Evolutionary conservation across 2,888 invertebrate genomes (phyloP), one percentile per base, ranked within the genome.

Genomic region (Cacoxenus indagator): DNA sequence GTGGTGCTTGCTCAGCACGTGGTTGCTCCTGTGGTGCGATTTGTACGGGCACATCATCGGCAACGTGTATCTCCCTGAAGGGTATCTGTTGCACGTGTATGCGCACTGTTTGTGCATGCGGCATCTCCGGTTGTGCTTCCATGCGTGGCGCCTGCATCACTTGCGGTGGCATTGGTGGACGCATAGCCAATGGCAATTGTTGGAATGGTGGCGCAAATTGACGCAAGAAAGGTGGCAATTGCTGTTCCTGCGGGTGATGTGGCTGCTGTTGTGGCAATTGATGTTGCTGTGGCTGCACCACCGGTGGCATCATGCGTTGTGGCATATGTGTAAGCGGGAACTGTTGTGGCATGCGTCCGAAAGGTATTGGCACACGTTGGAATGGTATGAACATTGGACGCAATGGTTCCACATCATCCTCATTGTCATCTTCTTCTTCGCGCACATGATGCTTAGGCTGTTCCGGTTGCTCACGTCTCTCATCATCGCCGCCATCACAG

Each of bases 401-500:
- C 73, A 88, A 84, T n/a, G 86, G 83, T 78, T 88, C 87, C 19
- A 76, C 76, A 68, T 87, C 87, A 59, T 87, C 88, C 45, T 85
- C 82, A 2, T 82, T 84, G 26, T 86, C 86, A 11, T 85, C 83
- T 8, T 85, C 85, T 70, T 85, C 84, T 57, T 84, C 83, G 17
- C 85, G 83, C 65, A 76, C 70, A 22, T 71, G 70, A 22, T 73
- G 51, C 62, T 76, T 73, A 1, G 75, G 64, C 19, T 78, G 78
- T 70, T 83, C 78, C 11, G 76, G 74, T 67, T 81, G 78, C 3
- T 82, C 79, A 55, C 83, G 80, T 31, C 75, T 77, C 24, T 74
- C 76, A 67, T 87, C 87, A 45, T 85, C 84, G 68, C 95, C 95
- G 79, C 94, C 95, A 86, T 96, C 95, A 85, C 96, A 96, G 86